Evolutionary conservation across 2,113 vertebrate species (phyloP), one percentile per base, ranked within the genome.

Genomic region (Catharus bicknelli): DNA sequence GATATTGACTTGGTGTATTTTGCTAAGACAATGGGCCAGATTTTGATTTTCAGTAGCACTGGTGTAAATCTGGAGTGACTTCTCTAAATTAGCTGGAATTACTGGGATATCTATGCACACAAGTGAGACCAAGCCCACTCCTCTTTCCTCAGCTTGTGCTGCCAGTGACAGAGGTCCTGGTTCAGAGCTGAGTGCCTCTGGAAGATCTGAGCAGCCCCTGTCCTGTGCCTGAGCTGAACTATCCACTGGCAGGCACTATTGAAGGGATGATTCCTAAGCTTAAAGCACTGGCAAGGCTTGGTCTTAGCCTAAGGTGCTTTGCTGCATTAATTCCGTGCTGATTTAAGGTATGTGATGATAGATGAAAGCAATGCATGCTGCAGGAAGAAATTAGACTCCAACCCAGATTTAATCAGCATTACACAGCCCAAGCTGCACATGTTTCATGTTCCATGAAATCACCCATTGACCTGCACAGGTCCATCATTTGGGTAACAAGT

Each of bases 1-100:
- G 95, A 96, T 95, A 96, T 95, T 97, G 95, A 97, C 95, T 95
- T 96, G 88, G 68, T 92, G 86, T 92, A 96, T 97, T 97, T 95
- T 94, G 83, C 61, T 93, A 76, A 97, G 91, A 97, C 96, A 97
- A 97, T 97, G 95, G 94, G 80, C 92, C 96, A 97, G 97, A 97
- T 97, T 97, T 97, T 96, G 91, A 94, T 96, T 97, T 96, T 86
- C 80, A 90, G 91, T 83, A 67, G 47, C 88, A 57, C 62, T 94
- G 95, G 96, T 93, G 94, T 96, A 97, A 97, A 96, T 95, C 93
- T 95, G 94, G 90, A 97, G 91, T 95, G 87, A 90, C 83, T 97
- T 92, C 81, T 90, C 68, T 76, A 86, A 90, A 94, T 92, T 92
- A 95, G 94, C 86, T 74, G 38, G 88, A 83, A 94, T 91, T 94